These are phyloP conservation scores for Mergus octosetaceus DNA, from an alignment of 2,797 vertebrate genomes.

Conservation along the genomic window DNA sequence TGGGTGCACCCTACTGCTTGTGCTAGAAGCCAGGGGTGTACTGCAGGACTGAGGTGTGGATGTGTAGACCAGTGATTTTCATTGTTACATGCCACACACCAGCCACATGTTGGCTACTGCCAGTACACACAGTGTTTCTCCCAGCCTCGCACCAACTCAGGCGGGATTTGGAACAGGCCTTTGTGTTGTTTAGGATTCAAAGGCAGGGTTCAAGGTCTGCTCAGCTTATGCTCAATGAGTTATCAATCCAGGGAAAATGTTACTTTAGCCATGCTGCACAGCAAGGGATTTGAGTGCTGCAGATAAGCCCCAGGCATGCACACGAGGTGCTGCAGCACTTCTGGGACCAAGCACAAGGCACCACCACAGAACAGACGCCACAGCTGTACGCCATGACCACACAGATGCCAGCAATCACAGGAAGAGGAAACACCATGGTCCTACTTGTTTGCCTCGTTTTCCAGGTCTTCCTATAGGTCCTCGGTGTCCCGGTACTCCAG, in stretches of 20 bases:
- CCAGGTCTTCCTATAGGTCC: constrained; percentile 96
- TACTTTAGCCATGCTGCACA: background rate
- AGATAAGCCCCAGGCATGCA: background rate
- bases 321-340: background rate
- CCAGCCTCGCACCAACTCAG: background rate
- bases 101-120: background rate
- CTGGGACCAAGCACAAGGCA: background rate
- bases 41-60: background rate
- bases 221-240: background rate
- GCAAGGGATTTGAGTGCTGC: background rate
- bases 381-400: accelerated
- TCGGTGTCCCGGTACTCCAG: constrained; percentile 90
- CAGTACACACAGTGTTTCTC: background rate
- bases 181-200: background rate
- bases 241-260: background rate
- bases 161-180: background rate
- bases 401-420: background rate
- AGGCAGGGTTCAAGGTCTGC: background rate
- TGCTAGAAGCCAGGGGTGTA: background rate
- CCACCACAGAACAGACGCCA: background rate
- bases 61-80: background rate
- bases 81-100: background rate
- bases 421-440: background rate
- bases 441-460: constrained; percentile 97
- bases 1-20: background rate